Conservation (phyloP, 1,140 invertebrate species). For the Pogonognathellus flavescens region DNA sequence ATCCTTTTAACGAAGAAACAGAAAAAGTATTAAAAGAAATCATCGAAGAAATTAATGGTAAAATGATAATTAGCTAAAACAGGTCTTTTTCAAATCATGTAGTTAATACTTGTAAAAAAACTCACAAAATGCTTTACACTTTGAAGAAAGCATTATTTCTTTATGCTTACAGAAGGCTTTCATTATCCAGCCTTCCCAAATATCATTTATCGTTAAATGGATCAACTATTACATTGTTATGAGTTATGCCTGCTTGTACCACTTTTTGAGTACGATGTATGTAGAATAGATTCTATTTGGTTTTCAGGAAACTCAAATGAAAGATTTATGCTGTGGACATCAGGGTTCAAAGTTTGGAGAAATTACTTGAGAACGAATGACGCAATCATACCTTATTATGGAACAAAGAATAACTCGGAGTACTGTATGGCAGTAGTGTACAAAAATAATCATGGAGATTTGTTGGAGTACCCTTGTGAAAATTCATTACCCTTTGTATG, state of each 20-base stretch:
- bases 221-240: too few species aligned
- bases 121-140: too few species aligned
- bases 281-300: too few species aligned
- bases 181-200: too few species aligned
- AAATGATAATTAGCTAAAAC: too few species aligned
- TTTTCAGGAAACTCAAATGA: neutral
- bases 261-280: too few species aligned
- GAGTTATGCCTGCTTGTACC: too few species aligned
- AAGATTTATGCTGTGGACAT: neutral
- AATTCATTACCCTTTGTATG: neutral
- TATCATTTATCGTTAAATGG: too few species aligned
- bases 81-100: too few species aligned
- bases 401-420: neutral
- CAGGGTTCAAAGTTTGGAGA: neutral
- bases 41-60: neutral
- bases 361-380: neutral
- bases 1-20: neutral
- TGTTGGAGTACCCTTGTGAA: neutral
- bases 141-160: too few species aligned
- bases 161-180: too few species aligned
- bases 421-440: neutral
- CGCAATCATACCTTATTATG: neutral
- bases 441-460: neutral
- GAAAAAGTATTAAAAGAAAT: neutral
- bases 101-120: too few species aligned